Evolutionary conservation across 2,113 vertebrate species (phyloP), one percentile per base, ranked within the genome.

Genomic region (Hyperopisus bebe): DNA sequence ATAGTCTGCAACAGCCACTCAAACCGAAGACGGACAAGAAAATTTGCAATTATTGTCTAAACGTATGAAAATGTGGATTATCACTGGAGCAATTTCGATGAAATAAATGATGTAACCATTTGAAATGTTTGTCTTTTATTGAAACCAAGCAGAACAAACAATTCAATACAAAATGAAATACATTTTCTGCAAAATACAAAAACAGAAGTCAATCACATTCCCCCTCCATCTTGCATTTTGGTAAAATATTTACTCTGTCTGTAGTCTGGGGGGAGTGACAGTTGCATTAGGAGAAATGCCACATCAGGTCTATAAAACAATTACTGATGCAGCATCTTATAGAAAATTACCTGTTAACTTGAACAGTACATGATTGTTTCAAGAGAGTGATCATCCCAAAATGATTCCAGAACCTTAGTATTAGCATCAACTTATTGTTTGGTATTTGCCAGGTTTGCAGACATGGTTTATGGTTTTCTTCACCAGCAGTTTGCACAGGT

Each of bases 101-200:
- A 80, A 80, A 39, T 31, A n/a, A 70, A 31, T 42, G 70, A 77
- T 77, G 74, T 8, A 80, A 80, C 74, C 31, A 80, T 86, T 80
- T 35, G 27, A 88, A 88, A 80, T 77, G 7, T 51, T 66, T 77
- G 21, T 8, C 42, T 70, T 88, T 88, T 88, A 88, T 88, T 88
- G 48, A 88, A 88, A 88, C 47, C 27, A 48, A 74, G 47, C 87
- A 74, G 31, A 66, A 88, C 87, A 66, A 42, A 88, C 46, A 9
- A 31, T 77, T 80, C 24, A 51, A 87, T 87, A 87, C 27, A 87
- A 87, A 87, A 77, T 47, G 27, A 77, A 50, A 51, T 80, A 31
- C 27, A 31, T 62, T 70, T 87, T 42, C 53, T 15, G 9, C 19
- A 19, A 85, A 48, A 77, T 77, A 77, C 74, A 77, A 77, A 66